Conservation (phyloP, 2,113 vertebrate genomes). For the Regulus satrapa region DNA sequence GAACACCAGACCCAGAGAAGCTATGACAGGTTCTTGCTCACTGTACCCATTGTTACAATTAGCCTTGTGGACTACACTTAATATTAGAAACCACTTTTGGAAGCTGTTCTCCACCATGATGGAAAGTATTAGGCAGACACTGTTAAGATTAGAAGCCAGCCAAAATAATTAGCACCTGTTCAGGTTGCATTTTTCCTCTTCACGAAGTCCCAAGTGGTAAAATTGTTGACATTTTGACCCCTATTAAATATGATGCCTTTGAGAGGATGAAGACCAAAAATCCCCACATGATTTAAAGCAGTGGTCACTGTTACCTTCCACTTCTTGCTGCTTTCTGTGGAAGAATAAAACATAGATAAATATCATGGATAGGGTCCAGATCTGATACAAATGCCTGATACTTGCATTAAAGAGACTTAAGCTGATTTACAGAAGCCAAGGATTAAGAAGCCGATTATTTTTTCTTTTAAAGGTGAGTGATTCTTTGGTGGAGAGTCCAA, state of each 20-base stretch:
- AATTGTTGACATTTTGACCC: background rate
- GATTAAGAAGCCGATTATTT: background rate
- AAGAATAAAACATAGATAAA: background rate
- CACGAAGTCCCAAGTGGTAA: background rate
- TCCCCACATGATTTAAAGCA: background rate
- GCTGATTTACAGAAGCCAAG: background rate
- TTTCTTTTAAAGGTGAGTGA: background rate
- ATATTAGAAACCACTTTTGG: background rate
- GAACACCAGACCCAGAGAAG: background rate
- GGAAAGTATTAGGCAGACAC: background rate
- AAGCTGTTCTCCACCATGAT: background rate
- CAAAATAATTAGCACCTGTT: background rate
- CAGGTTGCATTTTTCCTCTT: background rate
- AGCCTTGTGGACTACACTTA: background rate
- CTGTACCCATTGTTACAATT: background rate
- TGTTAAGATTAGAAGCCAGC: background rate
- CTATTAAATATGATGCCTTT: background rate
- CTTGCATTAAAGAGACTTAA: background rate
- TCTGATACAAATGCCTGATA: background rate
- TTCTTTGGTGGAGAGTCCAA: background rate
- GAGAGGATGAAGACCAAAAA: background rate
- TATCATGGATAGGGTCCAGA: background rate
- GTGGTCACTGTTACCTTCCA: background rate
- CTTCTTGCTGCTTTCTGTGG: background rate
- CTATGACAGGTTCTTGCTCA: accelerated